These are phyloP conservation scores for Platycnemis pennipes DNA, from an alignment of 2,888 invertebrate genomes.

Conservation along the genomic window DNA sequence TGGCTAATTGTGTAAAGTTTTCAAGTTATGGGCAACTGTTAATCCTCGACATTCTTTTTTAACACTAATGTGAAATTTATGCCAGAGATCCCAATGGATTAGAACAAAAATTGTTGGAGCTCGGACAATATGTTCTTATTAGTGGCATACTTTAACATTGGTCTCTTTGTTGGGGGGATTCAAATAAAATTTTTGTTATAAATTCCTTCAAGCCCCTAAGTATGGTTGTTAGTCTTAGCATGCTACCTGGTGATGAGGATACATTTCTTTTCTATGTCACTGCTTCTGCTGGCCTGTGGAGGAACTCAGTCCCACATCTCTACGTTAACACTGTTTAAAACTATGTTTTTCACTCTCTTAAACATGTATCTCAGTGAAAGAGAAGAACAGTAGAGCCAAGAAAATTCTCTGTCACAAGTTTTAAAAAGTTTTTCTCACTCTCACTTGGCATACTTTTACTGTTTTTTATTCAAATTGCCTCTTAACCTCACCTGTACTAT, in stretches of 20 bases:
- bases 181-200: neutral
- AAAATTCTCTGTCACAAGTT: slow-evolving; percentile 13
- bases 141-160: neutral
- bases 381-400: slow-evolving; percentile 3
- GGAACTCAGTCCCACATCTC: slow-evolving; percentile 19
- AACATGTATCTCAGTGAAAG: slow-evolving; percentile 5
- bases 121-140: no score
- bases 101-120: neutral
- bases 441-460: slow-evolving; percentile 16
- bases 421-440: slow-evolving; percentile 15
- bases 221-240: slow-evolving; percentile 49
- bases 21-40: neutral
- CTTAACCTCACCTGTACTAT: neutral
- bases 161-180: neutral
- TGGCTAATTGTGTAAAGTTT: no score
- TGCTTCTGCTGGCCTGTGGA: slow-evolving; percentile 42
- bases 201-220: slow-evolving; percentile 50
- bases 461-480: neutral
- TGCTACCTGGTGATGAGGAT: slow-evolving; percentile 32
- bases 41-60: neutral
- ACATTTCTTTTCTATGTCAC: slow-evolving; percentile 37
- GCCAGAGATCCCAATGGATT: neutral
- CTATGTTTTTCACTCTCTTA: slow-evolving; percentile 20
- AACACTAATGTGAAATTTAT: neutral
- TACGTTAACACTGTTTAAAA: neutral